Conservation (phyloP, 2,888 invertebrate species). For the Autographa pulchrina region DNA sequence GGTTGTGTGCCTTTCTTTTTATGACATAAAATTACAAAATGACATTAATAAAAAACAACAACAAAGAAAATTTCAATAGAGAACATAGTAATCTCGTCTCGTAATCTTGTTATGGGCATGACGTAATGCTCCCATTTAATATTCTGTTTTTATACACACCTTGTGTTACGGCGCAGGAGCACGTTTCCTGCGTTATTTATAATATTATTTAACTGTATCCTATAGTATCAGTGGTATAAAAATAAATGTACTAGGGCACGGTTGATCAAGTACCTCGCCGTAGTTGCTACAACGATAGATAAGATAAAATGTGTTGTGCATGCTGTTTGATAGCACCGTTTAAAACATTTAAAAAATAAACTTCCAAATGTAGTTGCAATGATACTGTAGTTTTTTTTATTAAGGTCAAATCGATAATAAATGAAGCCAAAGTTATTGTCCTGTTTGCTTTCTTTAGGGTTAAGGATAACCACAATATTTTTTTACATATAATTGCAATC, state of each 20-base stretch:
- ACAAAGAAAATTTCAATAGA: neutral
- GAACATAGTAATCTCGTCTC: conserved; percentile 39
- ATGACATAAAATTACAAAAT: neutral
- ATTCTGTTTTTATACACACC: conserved; percentile 70
- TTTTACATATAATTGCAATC: too few species aligned
- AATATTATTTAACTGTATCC: neutral
- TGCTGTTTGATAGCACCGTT: neutral
- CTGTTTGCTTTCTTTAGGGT: neutral
- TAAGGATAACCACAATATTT: too few species aligned
- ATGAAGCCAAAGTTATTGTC: neutral
- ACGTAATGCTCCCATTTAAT: conserved; percentile 73
- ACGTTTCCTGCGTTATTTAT: conserved; percentile 40
- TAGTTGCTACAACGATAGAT: neutral
- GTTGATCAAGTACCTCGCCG: conserved; percentile 5
- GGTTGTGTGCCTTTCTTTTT: too few species aligned
- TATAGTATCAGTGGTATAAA: neutral
- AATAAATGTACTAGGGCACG: neutral
- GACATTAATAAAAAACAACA: neutral
- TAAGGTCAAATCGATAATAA: neutral
- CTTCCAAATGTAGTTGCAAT: neutral
- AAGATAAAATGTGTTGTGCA: conserved; percentile 2
- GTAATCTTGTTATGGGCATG: conserved; percentile 70
- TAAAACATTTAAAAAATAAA: neutral
- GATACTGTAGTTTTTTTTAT: neutral
- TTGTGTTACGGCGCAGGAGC: conserved; percentile 42